Evolutionary conservation across 1,140 invertebrate species (phyloP).

Genomic region (Sminthurinus signatus): DNA sequence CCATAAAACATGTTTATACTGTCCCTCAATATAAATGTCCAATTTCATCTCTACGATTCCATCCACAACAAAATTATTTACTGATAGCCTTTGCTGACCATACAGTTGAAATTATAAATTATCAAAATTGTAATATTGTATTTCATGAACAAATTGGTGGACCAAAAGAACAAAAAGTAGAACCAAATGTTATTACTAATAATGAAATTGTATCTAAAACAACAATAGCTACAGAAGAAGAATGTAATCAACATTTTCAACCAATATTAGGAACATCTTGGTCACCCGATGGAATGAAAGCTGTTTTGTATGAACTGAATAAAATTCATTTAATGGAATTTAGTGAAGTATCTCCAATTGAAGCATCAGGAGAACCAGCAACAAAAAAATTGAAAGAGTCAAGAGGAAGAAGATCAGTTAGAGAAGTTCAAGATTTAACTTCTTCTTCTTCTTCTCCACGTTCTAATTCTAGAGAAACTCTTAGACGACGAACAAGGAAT

Average conservation of each 20-base stretch:
- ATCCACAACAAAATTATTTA: conserved; percentile 19
- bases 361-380: neutral
- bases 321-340: conserved; percentile 29
- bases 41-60: conserved; percentile 20
- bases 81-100: conserved; percentile 32
- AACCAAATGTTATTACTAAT: neutral
- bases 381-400: too few species aligned
- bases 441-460: too few species aligned
- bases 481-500: neutral
- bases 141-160: conserved; percentile 15
- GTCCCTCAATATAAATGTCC: conserved; percentile 16
- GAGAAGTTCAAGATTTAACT: too few species aligned
- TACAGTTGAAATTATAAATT: conserved; percentile 27
- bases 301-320: conserved; percentile 26
- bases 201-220: neutral
- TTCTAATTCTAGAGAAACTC: neutral
- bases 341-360: neutral
- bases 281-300: conserved; percentile 17
- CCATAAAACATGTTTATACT: conserved; percentile 1
- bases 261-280: conserved; percentile 29
- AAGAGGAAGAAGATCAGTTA: neutral
- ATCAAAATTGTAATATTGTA: conserved; percentile 12
- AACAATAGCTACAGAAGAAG: neutral
- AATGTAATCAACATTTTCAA: conserved; percentile 22
- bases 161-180: conserved; percentile 13